Evolutionary conservation across 2,888 invertebrate species (phyloP).

Genomic region (Pseudococcus jackbeardsleyi): DNA sequence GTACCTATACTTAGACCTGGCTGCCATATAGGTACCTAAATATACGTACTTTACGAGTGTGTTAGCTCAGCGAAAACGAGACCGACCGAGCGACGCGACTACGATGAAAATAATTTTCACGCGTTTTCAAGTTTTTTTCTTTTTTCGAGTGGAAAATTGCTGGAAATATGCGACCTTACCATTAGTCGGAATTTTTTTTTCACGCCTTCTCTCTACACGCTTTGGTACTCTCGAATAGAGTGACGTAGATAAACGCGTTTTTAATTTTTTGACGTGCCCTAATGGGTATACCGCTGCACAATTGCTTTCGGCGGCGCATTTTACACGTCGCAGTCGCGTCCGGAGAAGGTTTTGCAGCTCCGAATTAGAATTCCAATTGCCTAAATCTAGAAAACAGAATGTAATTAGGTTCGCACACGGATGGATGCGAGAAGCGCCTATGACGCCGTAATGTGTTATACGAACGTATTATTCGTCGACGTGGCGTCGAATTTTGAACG

Average conservation of each 20-base stretch:
- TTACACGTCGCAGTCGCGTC: not conserved
- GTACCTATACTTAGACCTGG: not conserved
- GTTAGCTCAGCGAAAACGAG: not conserved
- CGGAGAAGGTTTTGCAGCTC: not conserved
- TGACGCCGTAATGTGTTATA: no score
- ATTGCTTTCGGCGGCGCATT: not conserved
- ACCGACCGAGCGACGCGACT: not conserved
- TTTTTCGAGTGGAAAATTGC: slow-evolving; percentile 34
- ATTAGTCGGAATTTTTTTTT: not conserved
- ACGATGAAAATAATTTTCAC: slow-evolving; percentile 33
- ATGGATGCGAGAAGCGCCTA: no score
- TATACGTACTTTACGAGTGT: not conserved
- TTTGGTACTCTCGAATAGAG: slow-evolving; percentile 4
- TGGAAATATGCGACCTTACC: slow-evolving; percentile 6
- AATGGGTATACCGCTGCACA: slow-evolving; percentile 4
- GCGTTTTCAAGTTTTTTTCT: slow-evolving; percentile 34
- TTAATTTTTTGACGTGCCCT: slow-evolving; percentile 26
- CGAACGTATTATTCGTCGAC: no score
- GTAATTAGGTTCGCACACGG: not conserved
- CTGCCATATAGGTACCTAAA: not conserved
- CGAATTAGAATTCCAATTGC: not conserved
- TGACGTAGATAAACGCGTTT: slow-evolving; percentile 40
- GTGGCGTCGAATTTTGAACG: no score
- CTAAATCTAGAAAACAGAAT: not conserved
- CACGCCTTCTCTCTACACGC: not conserved